A percentile compares a stretch with the other conserved stretches of the same genome.
Conservation (phyloP, 2,888 invertebrate genomes). For the Siphlonurus alternatus region DNA sequence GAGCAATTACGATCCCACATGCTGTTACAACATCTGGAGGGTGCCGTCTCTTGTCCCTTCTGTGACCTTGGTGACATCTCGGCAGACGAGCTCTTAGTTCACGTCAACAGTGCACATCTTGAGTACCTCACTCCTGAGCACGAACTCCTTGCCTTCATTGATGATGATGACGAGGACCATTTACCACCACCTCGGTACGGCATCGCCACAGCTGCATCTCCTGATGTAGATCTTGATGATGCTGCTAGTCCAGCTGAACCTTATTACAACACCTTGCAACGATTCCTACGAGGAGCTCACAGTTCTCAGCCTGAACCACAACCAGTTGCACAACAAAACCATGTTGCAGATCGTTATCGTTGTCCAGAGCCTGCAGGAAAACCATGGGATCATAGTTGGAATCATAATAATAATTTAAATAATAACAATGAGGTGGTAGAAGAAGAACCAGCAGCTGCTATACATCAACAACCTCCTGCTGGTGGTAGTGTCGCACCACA, state of each 20-base stretch:
- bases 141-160: constrained; percentile 60
- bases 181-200: constrained; percentile 8
- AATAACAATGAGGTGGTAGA: constrained; percentile 21
- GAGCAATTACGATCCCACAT: constrained; percentile 67
- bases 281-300: neutral
- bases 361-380: neutral
- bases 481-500: constrained; percentile 32
- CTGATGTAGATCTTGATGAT: neutral
- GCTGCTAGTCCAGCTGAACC: neutral
- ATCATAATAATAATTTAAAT: constrained; percentile 22
- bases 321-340: neutral
- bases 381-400: constrained; percentile 6
- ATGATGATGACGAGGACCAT: constrained; percentile 47
- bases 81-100: constrained; percentile 55
- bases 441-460: neutral
- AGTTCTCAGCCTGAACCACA: neutral
- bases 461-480: constrained; percentile 3
- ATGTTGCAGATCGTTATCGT: neutral
- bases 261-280: constrained; percentile 2
- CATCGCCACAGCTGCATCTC: neutral
- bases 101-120: constrained; percentile 70
- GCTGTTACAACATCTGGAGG: constrained; percentile 58
- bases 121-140: constrained; percentile 66
- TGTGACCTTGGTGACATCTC: constrained; percentile 59
- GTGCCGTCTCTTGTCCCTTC: constrained; percentile 63